Evolutionary conservation across 2,113 vertebrate genomes (phyloP), one percentile per base, ranked within the genome.

Genomic region (Ariopsis seemanni): DNA sequence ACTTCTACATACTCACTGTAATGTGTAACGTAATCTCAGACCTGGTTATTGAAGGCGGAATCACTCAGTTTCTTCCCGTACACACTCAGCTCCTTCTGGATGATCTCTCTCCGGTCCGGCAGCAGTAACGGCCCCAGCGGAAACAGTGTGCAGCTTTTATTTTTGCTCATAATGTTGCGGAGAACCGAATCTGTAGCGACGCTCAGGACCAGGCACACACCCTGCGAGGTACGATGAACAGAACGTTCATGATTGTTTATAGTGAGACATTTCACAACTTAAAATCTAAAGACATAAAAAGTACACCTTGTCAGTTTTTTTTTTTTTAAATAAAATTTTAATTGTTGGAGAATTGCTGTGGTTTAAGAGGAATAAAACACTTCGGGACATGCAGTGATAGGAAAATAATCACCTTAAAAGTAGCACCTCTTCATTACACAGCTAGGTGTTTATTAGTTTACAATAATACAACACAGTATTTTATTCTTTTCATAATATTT

Each of bases 11-110:
- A 7, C 15, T 20, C 7, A 74, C 20, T 4, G 7, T 80, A 10
- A 9, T 85, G 6, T 20, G 53, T 20, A n/a, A 62, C 7, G 2
- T 1, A 11, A 17, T 67, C 25, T 58, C 34, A 34, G 84, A 98
- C 97, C 96, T 97, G 97, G 92, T 97, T 98, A 91, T 97, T 98
- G 90, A 97, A 98, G 0, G 96, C 94, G 3, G 96, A 94, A 88
- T 97, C 96, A 1, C 97, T 97, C 91, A 98, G 95, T 78, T 96
- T 96, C 92, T 98, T 98, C 79, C 96, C 97, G 0, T 96, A 96
- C 2, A 92, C 52, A 4, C 95, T 96, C 71, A 98, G 94, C 50
- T 94, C 94, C 69, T 94, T 94, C 91, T 96, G 94, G 88, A 97
- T 93, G 0, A 98, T 93, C 88, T 91, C 94, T 87, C 90, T 96